Evolutionary conservation across 2,113 vertebrate species (phyloP).

Genomic region (Phylloscopus trochilus): DNA sequence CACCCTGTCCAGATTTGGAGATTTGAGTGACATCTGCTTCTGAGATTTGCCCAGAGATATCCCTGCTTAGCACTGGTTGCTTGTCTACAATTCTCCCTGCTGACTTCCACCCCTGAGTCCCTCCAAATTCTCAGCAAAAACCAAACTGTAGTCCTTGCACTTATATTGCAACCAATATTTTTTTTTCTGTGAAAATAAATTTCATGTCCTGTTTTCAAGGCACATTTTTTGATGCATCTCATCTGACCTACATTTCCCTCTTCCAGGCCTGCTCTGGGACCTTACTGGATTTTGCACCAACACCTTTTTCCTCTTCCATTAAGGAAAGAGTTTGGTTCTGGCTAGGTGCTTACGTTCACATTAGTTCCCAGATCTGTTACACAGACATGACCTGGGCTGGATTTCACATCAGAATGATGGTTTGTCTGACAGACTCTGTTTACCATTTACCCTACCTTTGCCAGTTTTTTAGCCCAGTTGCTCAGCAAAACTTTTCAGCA

Average conservation of each 20-base stretch:
- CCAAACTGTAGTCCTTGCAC: background rate
- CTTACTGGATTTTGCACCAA: background rate
- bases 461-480: background rate
- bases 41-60: background rate
- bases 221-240: background rate
- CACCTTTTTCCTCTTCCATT: background rate
- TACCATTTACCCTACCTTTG: background rate
- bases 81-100: background rate
- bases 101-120: fast-evolving
- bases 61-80: background rate
- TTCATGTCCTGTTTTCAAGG: background rate
- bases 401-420: background rate
- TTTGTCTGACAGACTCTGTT: background rate
- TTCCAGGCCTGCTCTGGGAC: background rate
- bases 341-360: background rate
- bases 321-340: background rate
- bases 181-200: background rate
- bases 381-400: background rate
- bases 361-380: background rate
- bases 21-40: background rate
- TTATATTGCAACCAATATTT: fast-evolving
- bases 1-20: too few species aligned
- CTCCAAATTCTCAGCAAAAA: background rate
- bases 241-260: background rate
- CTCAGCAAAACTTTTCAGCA: background rate